Conservation (phyloP, 2,888 invertebrate species). For the Chloromyia formosa region DNA sequence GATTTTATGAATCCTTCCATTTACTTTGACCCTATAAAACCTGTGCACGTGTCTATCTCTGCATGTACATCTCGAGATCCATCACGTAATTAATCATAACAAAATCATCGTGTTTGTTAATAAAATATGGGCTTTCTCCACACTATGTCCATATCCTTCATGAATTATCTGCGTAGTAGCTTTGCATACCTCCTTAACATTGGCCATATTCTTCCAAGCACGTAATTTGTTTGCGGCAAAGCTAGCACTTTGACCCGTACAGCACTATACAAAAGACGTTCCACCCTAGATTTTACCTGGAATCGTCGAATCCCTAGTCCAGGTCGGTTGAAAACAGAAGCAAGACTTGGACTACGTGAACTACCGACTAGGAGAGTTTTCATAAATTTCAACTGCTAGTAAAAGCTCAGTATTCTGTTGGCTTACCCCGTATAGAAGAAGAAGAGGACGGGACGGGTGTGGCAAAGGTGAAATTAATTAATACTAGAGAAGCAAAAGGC, state of each 20-base stretch:
- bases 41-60: too few relatives aligned
- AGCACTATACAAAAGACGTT: not conserved
- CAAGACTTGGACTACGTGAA: not conserved
- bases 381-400: constrained; percentile 1
- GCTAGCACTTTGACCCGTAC: not conserved
- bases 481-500: not conserved
- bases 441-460: not conserved
- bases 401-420: not conserved
- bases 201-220: not conserved
- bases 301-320: too few relatives aligned
- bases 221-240: constrained; percentile 1
- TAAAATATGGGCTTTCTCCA: too few relatives aligned
- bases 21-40: too few relatives aligned
- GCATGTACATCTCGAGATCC: too few relatives aligned
- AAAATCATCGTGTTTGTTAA: too few relatives aligned
- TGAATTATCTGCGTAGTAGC: too few relatives aligned
- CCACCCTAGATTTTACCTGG: not conserved
- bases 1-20: too few relatives aligned
- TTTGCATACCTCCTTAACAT: not conserved
- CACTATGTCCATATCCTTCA: too few relatives aligned
- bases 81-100: too few relatives aligned
- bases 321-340: not conserved
- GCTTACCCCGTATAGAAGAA: not conserved
- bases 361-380: not conserved
- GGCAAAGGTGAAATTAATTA: constrained; percentile 6